Base-by-base conservation (phyloP, 1,140 invertebrate genomes). In the Spodoptera litura region DNA sequence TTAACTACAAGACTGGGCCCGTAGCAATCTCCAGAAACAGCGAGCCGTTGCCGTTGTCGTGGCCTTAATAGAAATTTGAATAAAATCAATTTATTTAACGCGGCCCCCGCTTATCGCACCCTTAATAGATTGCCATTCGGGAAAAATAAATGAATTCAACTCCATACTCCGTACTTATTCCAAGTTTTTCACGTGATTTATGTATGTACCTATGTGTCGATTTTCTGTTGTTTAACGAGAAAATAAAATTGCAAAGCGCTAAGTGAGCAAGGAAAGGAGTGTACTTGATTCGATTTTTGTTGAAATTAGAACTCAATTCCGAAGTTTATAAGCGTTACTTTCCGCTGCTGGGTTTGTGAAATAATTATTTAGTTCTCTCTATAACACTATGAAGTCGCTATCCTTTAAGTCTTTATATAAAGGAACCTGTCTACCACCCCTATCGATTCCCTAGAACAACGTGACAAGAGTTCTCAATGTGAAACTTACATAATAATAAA, bases 81-180 rank as follows among this genome's bases (percentile, higher is more conserved):
- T 94, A 94, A 93, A 94, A 94, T 93, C 93, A 94, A 94, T 94
- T 94, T 92, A 93, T 93, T 92, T 89, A 92, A 88, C 88, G 87
- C 87, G 85, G 81, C 85, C 78, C 87, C 87, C 91, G 88, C 92
- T 92, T 93, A 94, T 92, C 91, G 89, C 84, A 70, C 85, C 84
- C 85, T 87, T 91, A 91, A 92, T 91, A 91, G 89, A 93, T 94
- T 90, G 88, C 86, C 85, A 81, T 87, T 87, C 68, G 81, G 71
- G 35, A 89, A 91, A 88, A 87, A 88, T 88, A 84, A 88, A 88
- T 87, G 84, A 79, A 86, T 68, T 77, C 15, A 75, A 75, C 73
- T 75, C 49, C 59, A 49, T 51, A 64, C 15, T 44, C 38, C 38
- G 44, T 64, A 62, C 59, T 62, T 61, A 44, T 64, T 64, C 20